These are phyloP conservation scores for Rhinolophus ferrumequinum DNA, from an alignment of 2,113 vertebrate genomes.

Conservation along the genomic window DNA sequence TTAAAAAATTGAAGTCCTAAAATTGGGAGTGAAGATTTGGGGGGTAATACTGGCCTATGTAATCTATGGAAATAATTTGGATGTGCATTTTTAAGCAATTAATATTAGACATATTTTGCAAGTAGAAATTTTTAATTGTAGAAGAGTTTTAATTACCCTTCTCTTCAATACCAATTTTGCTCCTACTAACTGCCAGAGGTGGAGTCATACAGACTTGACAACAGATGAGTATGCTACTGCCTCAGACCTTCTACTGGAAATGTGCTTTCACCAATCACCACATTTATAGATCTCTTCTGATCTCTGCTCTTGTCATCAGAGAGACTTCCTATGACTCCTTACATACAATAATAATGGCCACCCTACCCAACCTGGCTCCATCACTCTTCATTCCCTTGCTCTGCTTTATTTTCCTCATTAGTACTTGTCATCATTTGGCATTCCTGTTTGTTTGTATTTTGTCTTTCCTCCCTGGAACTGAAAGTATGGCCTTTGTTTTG, in stretches of 20 bases:
- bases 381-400: no score
- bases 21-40: neutral
- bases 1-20: neutral
- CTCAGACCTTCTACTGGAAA: neutral
- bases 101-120: neutral
- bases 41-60: neutral
- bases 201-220: neutral
- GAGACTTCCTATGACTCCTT: neutral
- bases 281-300: neutral
- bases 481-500: neutral
- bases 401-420: neutral
- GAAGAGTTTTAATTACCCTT: neutral
- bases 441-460: neutral
- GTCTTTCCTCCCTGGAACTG: neutral
- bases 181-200: neutral
- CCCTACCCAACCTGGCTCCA: accelerated
- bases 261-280: neutral
- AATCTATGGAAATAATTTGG: neutral
- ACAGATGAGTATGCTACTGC: neutral
- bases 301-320: neutral
- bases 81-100: neutral
- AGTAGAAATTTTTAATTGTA: neutral
- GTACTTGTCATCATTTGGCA: neutral
- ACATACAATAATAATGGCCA: neutral
- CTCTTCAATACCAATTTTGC: neutral